A percentile compares a stretch with the other conserved stretches of the same genome.
These are phyloP conservation scores for Drosophila emarginata DNA, from an alignment of 2,888 invertebrate species.

Conservation along the genomic window DNA sequence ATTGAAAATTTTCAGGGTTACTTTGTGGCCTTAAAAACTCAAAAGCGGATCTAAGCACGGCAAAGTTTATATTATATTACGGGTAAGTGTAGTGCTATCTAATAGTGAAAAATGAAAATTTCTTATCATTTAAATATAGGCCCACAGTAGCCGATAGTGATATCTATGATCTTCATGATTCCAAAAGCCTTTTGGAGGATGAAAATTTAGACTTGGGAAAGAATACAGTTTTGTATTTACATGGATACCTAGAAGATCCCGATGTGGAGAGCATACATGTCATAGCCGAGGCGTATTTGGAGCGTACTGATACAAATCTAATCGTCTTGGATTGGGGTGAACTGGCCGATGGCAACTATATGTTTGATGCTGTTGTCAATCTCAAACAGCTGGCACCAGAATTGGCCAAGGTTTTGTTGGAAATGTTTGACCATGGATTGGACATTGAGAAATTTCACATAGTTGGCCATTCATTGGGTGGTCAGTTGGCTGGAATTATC, in stretches of 20 bases:
- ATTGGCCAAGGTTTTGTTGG: constrained; percentile 74
- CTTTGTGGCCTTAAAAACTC: constrained; percentile 84
- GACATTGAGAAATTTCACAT: constrained; percentile 78
- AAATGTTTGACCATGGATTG: constrained; percentile 79
- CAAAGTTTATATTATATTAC: constrained; percentile 81
- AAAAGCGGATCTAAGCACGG: constrained; percentile 82
- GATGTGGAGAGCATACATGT: constrained; percentile 85
- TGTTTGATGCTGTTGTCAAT: constrained; percentile 81
- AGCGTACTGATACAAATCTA: constrained; percentile 78
- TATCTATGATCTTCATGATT: constrained; percentile 74
- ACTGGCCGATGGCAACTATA: constrained; percentile 81
- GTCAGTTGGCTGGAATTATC: constrained; percentile 80
- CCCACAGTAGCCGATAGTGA: constrained; percentile 74
- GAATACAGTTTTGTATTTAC: constrained; percentile 85
- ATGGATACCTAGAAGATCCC: constrained; percentile 85
- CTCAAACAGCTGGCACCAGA: constrained; percentile 78
- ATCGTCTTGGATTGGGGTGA: constrained; percentile 81
- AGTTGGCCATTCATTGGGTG: constrained; percentile 82
- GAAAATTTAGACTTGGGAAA: constrained; percentile 80
- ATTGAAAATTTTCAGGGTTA: constrained; percentile 61
- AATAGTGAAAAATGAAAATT: neutral
- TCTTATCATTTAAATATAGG: constrained; percentile 44
- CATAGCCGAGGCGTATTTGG: constrained; percentile 80
- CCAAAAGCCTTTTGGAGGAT: constrained; percentile 65
- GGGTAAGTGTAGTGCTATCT: constrained; percentile 58